A percentile compares a stretch with the other conserved stretches of the same genome.
Evolutionary conservation across 1,140 invertebrate species (phyloP).

Genomic region (Drosophila sturtevanti): DNA sequence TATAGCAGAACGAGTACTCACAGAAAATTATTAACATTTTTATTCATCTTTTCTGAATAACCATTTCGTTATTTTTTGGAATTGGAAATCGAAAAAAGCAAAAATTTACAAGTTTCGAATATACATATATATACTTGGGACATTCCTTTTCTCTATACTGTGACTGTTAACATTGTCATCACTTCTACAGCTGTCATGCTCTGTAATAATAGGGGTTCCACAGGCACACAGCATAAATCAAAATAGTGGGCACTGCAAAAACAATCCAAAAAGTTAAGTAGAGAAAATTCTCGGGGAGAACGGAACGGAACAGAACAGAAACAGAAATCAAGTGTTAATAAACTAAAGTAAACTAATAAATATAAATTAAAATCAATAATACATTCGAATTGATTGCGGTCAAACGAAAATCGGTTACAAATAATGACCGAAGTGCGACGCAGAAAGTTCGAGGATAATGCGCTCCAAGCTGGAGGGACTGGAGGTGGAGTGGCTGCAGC

Average conservation of each 20-base stretch:
- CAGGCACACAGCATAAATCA: not conserved
- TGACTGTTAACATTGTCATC: not conserved
- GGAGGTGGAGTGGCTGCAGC: constrained; percentile 13
- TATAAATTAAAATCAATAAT: constrained; percentile 6
- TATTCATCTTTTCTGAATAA: no score
- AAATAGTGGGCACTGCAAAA: not conserved
- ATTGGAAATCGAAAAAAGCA: not conserved
- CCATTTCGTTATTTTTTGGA: no score
- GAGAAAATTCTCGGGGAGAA: constrained; percentile 6
- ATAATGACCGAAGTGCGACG: constrained; percentile 75
- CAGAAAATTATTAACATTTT: no score
- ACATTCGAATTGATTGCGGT: constrained; percentile 4
- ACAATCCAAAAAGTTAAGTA: constrained; percentile 4
- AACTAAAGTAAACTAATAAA: not conserved
- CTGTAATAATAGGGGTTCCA: not conserved
- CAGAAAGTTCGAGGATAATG: constrained; percentile 65
- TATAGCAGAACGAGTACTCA: no score
- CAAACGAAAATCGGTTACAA: constrained; percentile 16
- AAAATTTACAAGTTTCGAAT: not conserved
- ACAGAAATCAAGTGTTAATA: not conserved
- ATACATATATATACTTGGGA: not conserved
- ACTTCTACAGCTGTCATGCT: not conserved
- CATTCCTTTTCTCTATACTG: not conserved
- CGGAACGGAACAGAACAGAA: constrained; percentile 1
- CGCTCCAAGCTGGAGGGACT: constrained; percentile 40